Percentiles rank a stretch among this genome's conserved stretches.
phyloP scores from a whole-genome alignment of 2,888 invertebrate genomes.

The Volucella inflata region DNA sequence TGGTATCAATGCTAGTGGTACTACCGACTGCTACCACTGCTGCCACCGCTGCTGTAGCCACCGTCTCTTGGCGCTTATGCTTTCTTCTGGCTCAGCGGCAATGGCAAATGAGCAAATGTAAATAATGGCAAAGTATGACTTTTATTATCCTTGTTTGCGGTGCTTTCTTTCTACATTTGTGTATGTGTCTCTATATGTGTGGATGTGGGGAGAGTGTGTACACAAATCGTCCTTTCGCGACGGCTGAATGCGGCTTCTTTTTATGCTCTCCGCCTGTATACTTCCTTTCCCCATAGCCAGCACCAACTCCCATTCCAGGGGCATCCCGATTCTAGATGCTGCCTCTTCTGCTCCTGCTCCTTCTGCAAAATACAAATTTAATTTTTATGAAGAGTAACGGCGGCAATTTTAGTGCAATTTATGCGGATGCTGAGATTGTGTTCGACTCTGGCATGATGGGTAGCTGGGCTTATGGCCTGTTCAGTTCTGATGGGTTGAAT shows the following conservation, averaged over 20 bases:
- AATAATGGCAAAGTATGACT: slow-evolving; percentile 76
- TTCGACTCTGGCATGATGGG: slow-evolving; percentile 37
- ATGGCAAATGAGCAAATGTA: slow-evolving; percentile 75
- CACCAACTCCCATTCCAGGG: background rate
- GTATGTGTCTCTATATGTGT: slow-evolving; percentile 10
- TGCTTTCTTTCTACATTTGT: slow-evolving; percentile 56
- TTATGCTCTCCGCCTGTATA: slow-evolving; percentile 41
- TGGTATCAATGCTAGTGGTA: background rate
- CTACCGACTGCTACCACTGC: background rate
- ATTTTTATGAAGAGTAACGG: slow-evolving; percentile 75
- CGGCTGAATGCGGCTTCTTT: slow-evolving; percentile 66
- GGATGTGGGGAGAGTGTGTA: slow-evolving; percentile 33
- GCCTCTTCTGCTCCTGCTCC: slow-evolving; percentile 30
- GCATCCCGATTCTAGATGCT: background rate
- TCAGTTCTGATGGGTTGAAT: background rate
- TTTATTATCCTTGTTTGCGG: slow-evolving; percentile 76
- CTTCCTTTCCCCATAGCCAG: background rate
- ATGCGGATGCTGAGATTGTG: slow-evolving; percentile 71
- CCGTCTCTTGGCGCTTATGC: slow-evolving; percentile 56
- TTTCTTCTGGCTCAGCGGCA: slow-evolving; percentile 63
- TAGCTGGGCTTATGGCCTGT: background rate
- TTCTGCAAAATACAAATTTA: slow-evolving; percentile 73
- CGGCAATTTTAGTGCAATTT: slow-evolving; percentile 75
- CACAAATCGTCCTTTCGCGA: slow-evolving; percentile 66
- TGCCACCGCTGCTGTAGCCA: slow-evolving; percentile 6